These are phyloP conservation scores for Thunnus maccoyii DNA, from an alignment of 2,113 vertebrate species.

Conservation along the genomic window DNA sequence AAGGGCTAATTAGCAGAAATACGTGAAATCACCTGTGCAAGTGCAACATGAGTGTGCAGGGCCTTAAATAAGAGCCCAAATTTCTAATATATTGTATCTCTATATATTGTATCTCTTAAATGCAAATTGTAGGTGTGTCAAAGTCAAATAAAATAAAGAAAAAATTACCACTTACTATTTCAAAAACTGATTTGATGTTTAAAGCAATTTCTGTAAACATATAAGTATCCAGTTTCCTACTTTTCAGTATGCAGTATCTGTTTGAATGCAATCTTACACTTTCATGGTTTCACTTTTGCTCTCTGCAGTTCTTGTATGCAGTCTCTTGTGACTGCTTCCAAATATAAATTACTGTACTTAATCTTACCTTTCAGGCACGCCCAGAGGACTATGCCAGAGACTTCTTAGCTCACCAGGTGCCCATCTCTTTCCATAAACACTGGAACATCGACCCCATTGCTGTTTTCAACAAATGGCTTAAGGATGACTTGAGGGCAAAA, in stretches of 20 bases:
- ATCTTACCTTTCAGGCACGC: slow-evolving; percentile 87
- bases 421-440: slow-evolving; percentile 98
- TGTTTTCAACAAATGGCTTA: slow-evolving; percentile 93
- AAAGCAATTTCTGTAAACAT: background rate
- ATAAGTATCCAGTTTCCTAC: background rate
- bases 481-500: slow-evolving; percentile 72
- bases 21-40: background rate
- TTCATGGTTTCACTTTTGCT: slow-evolving; percentile 3
- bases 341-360: slow-evolving; percentile 63
- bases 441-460: slow-evolving; percentile 96
- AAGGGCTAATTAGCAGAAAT: background rate
- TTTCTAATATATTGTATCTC: background rate
- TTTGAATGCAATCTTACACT: background rate
- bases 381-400: slow-evolving; percentile 94
- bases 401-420: slow-evolving; percentile 94
- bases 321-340: slow-evolving; percentile 36
- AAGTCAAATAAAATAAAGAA: background rate
- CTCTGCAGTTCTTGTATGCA: background rate
- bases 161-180: background rate
- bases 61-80: background rate
- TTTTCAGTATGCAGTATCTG: background rate
- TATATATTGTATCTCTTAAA: background rate
- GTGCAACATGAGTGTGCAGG: background rate
- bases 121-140: background rate
- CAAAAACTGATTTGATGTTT: background rate